Conservation (phyloP, 2,888 invertebrate species). For the Apocheima hispidaria region DNA sequence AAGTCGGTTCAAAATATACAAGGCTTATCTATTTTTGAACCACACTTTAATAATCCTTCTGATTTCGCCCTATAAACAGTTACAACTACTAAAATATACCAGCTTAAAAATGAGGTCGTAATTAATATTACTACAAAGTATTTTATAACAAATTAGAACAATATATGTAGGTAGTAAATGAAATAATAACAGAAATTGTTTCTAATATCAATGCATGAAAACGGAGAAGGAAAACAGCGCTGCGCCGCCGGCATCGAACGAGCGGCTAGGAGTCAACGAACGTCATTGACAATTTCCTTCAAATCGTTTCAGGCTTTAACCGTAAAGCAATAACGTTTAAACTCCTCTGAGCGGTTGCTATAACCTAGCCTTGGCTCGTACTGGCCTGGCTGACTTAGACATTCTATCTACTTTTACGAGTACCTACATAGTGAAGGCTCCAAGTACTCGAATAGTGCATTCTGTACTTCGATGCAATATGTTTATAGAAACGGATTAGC, state of each 20-base stretch:
- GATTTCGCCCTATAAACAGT: too few species aligned
- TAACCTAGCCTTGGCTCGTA: constrained; percentile 85
- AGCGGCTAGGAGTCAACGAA: constrained; percentile 84
- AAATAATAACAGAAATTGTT: constrained; percentile 68
- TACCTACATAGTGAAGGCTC: constrained; percentile 82
- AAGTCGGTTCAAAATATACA: too few species aligned
- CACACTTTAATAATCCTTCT: too few species aligned
- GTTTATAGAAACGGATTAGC: constrained; percentile 59
- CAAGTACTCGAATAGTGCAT: constrained; percentile 68
- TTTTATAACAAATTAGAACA: too few species aligned
- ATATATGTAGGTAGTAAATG: constrained; percentile 34
- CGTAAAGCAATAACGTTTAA: constrained; percentile 55
- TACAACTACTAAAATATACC: too few species aligned
- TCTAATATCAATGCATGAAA: constrained; percentile 85
- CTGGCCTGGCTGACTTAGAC: constrained; percentile 86
- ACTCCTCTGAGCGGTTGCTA: constrained; percentile 50
- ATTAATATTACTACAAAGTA: too few species aligned
- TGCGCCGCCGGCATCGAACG: constrained; percentile 77
- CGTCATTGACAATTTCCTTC: constrained; percentile 76
- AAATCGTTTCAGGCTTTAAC: constrained; percentile 55
- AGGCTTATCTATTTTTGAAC: too few species aligned
- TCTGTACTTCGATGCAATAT: constrained; percentile 66
- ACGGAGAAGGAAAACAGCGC: constrained; percentile 85
- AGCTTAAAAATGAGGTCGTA: too few species aligned
- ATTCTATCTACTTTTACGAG: constrained; percentile 86